Evolutionary conservation across 1,140 invertebrate genomes (phyloP).

Genomic region (Ostrea edulis): DNA sequence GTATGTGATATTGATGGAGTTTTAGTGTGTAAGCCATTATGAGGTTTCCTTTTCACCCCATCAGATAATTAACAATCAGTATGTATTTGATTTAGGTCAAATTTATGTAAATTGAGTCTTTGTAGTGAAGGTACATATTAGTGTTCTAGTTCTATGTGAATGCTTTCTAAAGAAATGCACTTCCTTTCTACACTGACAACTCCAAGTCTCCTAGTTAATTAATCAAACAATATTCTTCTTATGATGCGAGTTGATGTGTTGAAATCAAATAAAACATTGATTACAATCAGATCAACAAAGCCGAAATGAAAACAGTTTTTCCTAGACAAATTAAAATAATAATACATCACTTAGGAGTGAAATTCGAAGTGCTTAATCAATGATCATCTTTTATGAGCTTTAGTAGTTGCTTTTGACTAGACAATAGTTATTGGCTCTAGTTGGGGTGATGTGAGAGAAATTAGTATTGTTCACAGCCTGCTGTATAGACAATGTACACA

Average conservation of each 20-base stretch:
- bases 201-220: neutral
- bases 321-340: conserved; percentile 33
- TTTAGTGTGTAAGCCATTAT: neutral
- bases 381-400: conserved; percentile 34
- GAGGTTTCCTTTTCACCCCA: conserved; percentile 19
- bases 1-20: conserved; percentile 15
- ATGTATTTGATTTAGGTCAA: conserved; percentile 30
- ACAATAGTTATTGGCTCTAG: conserved; percentile 23
- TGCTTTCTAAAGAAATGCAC: conserved; percentile 30
- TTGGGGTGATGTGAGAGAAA: neutral
- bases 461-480: neutral
- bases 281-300: conserved; percentile 39
- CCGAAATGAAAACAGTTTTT: conserved; percentile 26
- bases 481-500: conserved; percentile 26
- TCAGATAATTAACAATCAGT: conserved; percentile 29
- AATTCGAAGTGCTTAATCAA: conserved; percentile 33
- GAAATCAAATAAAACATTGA: conserved; percentile 39
- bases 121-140: conserved; percentile 21
- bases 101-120: conserved; percentile 29
- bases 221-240: conserved; percentile 36
- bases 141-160: conserved; percentile 14
- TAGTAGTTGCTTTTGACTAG: conserved; percentile 14
- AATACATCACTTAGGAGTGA: conserved; percentile 35
- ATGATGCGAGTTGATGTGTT: conserved; percentile 7
- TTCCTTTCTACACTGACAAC: neutral